Conservation (phyloP, 2,797 vertebrate genomes). For the Acrocephalus scirpaceus region DNA sequence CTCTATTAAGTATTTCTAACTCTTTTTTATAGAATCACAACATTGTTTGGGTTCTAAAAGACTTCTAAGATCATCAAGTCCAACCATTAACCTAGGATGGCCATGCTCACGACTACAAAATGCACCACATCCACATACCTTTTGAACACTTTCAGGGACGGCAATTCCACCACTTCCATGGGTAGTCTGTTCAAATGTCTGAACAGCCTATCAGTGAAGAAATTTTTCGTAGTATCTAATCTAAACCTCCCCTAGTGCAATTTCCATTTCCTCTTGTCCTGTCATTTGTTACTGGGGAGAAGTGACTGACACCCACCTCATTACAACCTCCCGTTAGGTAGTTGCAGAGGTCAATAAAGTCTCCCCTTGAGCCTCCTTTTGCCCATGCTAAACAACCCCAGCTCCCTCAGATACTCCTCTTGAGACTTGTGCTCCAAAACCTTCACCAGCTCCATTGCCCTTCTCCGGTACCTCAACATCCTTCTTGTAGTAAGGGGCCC, state of each 20-base stretch:
- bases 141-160: neutral
- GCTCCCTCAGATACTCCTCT: neutral
- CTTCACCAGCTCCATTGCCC: neutral
- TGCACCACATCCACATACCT: neutral
- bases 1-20: neutral
- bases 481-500: neutral
- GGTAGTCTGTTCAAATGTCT: neutral
- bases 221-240: neutral
- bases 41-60: neutral
- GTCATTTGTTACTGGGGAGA: neutral
- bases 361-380: neutral
- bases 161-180: neutral
- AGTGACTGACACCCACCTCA: neutral
- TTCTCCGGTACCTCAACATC: accelerated
- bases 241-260: neutral
- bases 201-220: neutral
- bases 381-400: neutral
- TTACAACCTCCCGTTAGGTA: neutral
- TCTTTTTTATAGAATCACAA: neutral
- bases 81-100: neutral
- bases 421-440: neutral
- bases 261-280: neutral
- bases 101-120: neutral
- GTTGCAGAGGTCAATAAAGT: neutral
- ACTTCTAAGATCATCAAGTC: neutral